phyloP scores from a whole-genome alignment of 1,140 invertebrate species.

The Parapsyche elsis region DNA sequence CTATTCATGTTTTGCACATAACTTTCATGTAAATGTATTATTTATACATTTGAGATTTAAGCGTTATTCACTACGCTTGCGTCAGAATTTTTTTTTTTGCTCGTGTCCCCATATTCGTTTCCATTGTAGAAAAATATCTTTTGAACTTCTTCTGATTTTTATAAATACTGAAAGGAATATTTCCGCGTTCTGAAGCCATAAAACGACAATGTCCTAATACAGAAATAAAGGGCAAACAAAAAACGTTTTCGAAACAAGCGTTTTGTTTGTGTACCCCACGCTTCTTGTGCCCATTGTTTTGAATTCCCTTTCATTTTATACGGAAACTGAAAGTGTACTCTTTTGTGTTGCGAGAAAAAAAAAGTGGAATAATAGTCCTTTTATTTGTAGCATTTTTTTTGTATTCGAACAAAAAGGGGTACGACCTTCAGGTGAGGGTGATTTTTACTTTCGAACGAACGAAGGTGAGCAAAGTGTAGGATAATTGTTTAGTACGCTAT shows the following conservation, averaged over 20 bases:
- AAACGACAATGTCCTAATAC: conserved; percentile 30
- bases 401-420: not conserved
- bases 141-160: not conserved
- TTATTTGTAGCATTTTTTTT: conserved; percentile 19
- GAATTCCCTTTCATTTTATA: conserved; percentile 40
- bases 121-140: not conserved
- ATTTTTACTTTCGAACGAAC: conserved; percentile 50
- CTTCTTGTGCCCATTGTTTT: conserved; percentile 17
- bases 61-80: too few species aligned
- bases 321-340: conserved; percentile 53
- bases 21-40: too few species aligned
- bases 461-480: conserved; percentile 40
- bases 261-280: not conserved
- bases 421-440: conserved; percentile 46
- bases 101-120: too few species aligned
- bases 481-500: conserved; percentile 45
- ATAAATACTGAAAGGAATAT: conserved; percentile 11
- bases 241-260: conserved; percentile 26
- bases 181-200: conserved; percentile 29
- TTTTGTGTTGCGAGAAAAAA: conserved; percentile 21
- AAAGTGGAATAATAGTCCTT: not conserved
- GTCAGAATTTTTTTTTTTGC: too few species aligned
- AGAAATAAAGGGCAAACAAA: conserved; percentile 31
- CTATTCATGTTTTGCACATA: too few species aligned
- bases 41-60: too few species aligned